Conservation (phyloP, 2,888 invertebrate species). For the Peribatodes rhomboidaria region DNA sequence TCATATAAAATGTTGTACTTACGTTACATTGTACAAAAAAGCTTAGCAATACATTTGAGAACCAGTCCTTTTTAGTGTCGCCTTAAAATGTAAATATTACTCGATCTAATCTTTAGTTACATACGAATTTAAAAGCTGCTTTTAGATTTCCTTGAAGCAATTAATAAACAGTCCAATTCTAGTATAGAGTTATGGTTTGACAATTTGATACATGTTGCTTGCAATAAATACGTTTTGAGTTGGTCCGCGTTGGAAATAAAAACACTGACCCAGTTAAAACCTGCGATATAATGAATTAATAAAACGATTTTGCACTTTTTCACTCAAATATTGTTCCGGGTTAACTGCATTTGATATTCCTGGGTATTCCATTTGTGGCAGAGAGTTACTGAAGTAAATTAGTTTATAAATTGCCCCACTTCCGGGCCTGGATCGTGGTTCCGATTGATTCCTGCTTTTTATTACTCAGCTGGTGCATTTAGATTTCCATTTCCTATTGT, state of each 20-base stretch:
- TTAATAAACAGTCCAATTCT: slow-evolving; percentile 3
- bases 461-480: slow-evolving; percentile 67
- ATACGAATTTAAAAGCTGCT: not conserved
- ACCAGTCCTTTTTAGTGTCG: not conserved
- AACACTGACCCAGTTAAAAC: slow-evolving; percentile 1
- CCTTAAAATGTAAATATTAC: not conserved
- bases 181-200: not conserved
- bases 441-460: slow-evolving; percentile 67
- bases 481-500: slow-evolving; percentile 74
- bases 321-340: slow-evolving; percentile 2
- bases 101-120: not conserved
- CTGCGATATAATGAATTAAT: not conserved
- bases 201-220: not conserved
- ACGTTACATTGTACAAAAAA: slow-evolving; percentile 43
- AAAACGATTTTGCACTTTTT: not conserved
- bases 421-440: slow-evolving; percentile 46
- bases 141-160: slow-evolving; percentile 2
- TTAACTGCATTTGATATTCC: slow-evolving; percentile 53
- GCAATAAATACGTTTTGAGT: not conserved
- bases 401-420: slow-evolving; percentile 70
- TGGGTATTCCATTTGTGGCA: slow-evolving; percentile 58
- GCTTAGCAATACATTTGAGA: not conserved
- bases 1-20: slow-evolving; percentile 54
- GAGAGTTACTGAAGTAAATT: slow-evolving; percentile 66
- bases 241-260: not conserved